phyloP scores from a whole-genome alignment of 2,113 vertebrate species.

The Oxyruncus cristatus region DNA sequence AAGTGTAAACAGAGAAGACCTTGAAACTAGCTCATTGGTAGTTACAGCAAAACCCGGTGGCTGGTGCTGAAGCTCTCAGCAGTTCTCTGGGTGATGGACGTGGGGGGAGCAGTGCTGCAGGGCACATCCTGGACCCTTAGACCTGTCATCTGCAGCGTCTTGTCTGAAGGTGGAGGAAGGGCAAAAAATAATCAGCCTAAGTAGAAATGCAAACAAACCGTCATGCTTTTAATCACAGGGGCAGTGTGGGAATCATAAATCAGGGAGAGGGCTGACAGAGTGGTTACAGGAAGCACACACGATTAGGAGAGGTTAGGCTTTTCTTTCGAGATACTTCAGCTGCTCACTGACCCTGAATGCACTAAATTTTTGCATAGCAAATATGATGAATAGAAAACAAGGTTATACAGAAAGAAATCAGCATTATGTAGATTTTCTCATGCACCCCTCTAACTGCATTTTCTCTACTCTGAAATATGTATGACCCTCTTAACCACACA shows the following conservation, averaged over 20 bases:
- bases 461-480: not conserved
- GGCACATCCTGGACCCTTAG: not conserved
- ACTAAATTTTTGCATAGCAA: not conserved
- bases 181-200: conserved; percentile 15
- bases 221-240: conserved; percentile 37
- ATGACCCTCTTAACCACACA: not conserved
- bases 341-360: not conserved
- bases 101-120: not conserved
- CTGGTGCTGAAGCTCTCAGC: not conserved
- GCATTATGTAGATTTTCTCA: not conserved
- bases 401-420: not conserved
- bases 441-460: not conserved
- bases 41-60: not conserved
- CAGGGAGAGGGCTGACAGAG: not conserved
- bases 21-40: not conserved
- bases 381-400: not conserved
- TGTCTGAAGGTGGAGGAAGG: not conserved
- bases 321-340: not conserved
- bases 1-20: not conserved
- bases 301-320: not conserved
- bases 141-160: not conserved
- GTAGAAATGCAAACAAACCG: conserved; percentile 25
- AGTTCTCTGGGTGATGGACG: not conserved
- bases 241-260: conserved; percentile 26
- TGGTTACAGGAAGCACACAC: not conserved